Evolutionary conservation across 2,797 vertebrate species (phyloP).

Genomic region (Sternotherus odoratus): DNA sequence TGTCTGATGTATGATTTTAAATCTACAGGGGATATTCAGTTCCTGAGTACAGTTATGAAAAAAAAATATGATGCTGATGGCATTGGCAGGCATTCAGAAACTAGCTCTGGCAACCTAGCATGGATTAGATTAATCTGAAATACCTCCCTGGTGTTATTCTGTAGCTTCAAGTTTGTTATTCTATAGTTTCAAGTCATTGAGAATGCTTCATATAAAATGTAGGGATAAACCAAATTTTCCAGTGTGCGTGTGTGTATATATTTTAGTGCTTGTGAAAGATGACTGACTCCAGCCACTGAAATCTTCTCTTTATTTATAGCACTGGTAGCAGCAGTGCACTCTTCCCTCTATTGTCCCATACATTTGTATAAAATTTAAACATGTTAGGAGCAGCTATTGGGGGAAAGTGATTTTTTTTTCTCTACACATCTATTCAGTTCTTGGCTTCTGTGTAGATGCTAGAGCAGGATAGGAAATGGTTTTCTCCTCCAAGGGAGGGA

Average conservation of each 20-base stretch:
- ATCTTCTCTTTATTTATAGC: neutral
- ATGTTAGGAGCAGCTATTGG: neutral
- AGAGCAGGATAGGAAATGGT: neutral
- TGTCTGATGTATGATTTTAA: neutral
- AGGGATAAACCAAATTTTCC: neutral
- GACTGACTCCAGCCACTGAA: neutral
- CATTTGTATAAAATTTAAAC: neutral
- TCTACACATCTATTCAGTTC: neutral
- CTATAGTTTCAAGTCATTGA: neutral
- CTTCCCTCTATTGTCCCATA: neutral
- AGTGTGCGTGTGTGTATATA: neutral
- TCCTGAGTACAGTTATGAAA: neutral
- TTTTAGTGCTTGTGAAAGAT: neutral
- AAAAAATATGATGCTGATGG: neutral
- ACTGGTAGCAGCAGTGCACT: neutral
- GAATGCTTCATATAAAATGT: neutral
- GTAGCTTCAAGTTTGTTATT: neutral
- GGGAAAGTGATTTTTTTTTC: neutral
- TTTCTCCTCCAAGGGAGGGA: neutral
- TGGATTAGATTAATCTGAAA: neutral
- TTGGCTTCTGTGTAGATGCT: neutral
- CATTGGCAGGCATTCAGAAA: neutral
- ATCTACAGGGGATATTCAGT: neutral
- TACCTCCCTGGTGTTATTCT: neutral
- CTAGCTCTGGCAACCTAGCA: neutral